Percentiles rank a stretch among this genome's conserved stretches.
Conservation (phyloP, 2,113 vertebrate species). For the Colius striatus region DNA sequence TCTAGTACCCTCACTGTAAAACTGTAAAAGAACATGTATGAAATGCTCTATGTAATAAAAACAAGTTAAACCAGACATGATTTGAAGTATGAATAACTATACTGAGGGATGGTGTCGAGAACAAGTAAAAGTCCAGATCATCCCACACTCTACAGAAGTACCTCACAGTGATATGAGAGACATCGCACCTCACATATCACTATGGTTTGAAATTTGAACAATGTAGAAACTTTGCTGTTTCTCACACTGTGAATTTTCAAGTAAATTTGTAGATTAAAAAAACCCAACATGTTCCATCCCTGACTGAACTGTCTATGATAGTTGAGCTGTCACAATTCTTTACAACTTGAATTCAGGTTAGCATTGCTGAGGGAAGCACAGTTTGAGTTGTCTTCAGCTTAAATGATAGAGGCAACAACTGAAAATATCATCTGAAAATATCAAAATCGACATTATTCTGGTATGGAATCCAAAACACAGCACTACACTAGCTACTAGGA, state of each 20-base stretch:
- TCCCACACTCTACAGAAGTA: neutral
- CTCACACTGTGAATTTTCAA: neutral
- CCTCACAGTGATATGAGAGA: neutral
- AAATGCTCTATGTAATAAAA: neutral
- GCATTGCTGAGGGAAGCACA: neutral
- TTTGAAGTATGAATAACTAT: neutral
- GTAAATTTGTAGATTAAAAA: neutral
- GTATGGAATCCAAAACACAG: too few species aligned
- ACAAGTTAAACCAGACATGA: neutral
- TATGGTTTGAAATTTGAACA: neutral
- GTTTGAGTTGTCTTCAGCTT: neutral
- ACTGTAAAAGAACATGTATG: neutral
- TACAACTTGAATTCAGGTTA: neutral
- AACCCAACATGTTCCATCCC: accelerated
- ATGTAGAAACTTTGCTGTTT: neutral
- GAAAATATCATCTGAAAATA: too few species aligned
- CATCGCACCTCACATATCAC: neutral
- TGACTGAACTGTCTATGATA: neutral
- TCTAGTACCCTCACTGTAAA: neutral
- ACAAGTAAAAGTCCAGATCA: neutral
- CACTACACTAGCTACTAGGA: too few species aligned
- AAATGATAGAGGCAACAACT: neutral
- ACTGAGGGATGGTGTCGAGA: neutral
- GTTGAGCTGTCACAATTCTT: neutral
- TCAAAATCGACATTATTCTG: too few species aligned